A percentile compares a stretch with the other conserved stretches of the same genome.
Conservation (phyloP, 1,140 invertebrate genomes). For the Harpegnathos saltator region DNA sequence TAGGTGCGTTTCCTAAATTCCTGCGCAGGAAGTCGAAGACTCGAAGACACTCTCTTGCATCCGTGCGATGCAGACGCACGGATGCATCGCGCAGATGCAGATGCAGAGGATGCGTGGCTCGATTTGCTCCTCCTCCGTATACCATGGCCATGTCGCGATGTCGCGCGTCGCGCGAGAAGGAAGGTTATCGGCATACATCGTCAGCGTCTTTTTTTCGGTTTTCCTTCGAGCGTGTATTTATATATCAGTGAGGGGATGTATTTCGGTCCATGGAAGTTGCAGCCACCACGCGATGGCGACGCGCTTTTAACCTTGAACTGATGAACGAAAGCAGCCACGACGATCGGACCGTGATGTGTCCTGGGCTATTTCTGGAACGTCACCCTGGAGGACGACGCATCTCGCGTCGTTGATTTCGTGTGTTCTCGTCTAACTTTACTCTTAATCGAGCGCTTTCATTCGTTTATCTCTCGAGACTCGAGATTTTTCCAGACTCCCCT, state of each 20-base stretch:
- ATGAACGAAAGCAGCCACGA: constrained; percentile 73
- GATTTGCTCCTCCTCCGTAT: constrained; percentile 7
- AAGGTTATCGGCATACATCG: constrained; percentile 76
- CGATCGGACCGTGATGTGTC: constrained; percentile 69
- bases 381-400: constrained; percentile 68
- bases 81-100: not conserved
- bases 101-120: not conserved
- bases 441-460: not conserved
- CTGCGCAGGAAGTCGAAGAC: not conserved
- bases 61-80: not conserved
- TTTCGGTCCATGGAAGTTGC: constrained; percentile 75
- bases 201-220: constrained; percentile 29
- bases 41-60: not conserved
- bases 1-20: constrained; percentile 11
- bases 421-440: constrained; percentile 59
- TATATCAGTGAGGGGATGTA: constrained; percentile 75
- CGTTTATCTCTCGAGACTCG: not conserved
- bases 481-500: not conserved
- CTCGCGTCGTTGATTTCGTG: constrained; percentile 47
- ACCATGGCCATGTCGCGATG: constrained; percentile 37
- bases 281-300: constrained; percentile 68
- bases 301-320: constrained; percentile 82
- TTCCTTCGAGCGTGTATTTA: constrained; percentile 71
- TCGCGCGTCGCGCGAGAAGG: constrained; percentile 51
- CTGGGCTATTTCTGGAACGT: constrained; percentile 76